phyloP scores from a whole-genome alignment of 2,113 vertebrate genomes.

The Cheilinus undulatus region DNA sequence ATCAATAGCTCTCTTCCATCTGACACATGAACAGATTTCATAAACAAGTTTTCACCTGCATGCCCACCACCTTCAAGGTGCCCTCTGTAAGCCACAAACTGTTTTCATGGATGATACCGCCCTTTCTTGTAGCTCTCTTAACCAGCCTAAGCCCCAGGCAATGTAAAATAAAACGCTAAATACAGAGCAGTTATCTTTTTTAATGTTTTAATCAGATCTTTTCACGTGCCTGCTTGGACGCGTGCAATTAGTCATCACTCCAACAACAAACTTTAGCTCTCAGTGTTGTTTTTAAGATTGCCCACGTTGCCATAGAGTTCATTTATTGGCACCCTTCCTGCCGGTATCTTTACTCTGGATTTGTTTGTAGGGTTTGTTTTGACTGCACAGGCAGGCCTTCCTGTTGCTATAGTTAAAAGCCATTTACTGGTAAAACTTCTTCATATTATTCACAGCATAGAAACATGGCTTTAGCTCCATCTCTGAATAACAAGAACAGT shows the following conservation, averaged over 20 bases:
- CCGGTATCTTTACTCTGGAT: slow-evolving; percentile 10
- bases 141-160: neutral
- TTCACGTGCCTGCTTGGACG: slow-evolving; percentile 4
- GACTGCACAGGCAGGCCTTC: neutral
- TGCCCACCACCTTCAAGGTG: neutral
- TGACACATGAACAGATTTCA: neutral
- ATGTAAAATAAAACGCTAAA: neutral
- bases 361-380: slow-evolving; percentile 20
- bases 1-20: neutral
- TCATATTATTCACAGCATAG: neutral
- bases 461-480: neutral
- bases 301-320: slow-evolving; percentile 29
- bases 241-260: slow-evolving; percentile 1
- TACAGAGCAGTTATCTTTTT: neutral
- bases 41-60: neutral
- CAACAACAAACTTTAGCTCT: slow-evolving; percentile 9
- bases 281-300: neutral
- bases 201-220: neutral
- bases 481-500: neutral
- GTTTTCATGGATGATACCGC: neutral
- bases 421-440: no score
- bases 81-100: neutral
- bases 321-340: neutral
- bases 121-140: neutral
- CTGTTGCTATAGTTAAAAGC: neutral